Conservation (phyloP, 2,888 invertebrate species). For the Coelinius sp. region DNA sequence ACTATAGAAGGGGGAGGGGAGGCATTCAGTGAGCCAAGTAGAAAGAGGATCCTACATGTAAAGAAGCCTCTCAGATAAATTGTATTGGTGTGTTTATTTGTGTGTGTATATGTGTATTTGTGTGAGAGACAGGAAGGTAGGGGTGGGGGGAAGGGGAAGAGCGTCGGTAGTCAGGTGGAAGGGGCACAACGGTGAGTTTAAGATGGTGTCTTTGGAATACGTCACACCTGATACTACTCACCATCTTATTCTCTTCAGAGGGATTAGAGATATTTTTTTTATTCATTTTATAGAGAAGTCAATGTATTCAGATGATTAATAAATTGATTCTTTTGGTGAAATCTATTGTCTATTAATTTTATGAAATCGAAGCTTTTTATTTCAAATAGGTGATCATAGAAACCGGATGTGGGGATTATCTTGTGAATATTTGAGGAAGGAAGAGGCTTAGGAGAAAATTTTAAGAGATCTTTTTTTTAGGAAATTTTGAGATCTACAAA, state of each 20-base stretch:
- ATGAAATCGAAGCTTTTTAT: too few relatives aligned
- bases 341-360: too few relatives aligned
- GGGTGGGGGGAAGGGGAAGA: slow-evolving; percentile 40
- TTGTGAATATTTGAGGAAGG: too few relatives aligned
- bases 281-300: too few relatives aligned
- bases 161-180: slow-evolving; percentile 44
- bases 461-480: too few relatives aligned
- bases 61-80: slow-evolving; percentile 26
- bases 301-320: too few relatives aligned
- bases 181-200: slow-evolving; percentile 35
- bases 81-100: background rate
- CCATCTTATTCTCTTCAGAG: slow-evolving; percentile 7
- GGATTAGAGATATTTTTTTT: too few relatives aligned
- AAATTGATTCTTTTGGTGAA: too few relatives aligned
- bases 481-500: too few relatives aligned
- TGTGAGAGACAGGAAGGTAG: slow-evolving; percentile 47
- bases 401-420: too few relatives aligned
- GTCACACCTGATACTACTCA: slow-evolving; percentile 38
- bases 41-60: slow-evolving; percentile 37
- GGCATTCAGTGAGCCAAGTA: background rate
- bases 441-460: too few relatives aligned
- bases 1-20: slow-evolving; percentile 6
- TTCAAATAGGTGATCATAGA: too few relatives aligned
- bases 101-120: background rate
- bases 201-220: slow-evolving; percentile 42